Percentiles rank a stretch among this genome's conserved stretches.
Evolutionary conservation across 2,797 vertebrate genomes (phyloP).

Genomic region (Pseudomugil tenellus): DNA sequence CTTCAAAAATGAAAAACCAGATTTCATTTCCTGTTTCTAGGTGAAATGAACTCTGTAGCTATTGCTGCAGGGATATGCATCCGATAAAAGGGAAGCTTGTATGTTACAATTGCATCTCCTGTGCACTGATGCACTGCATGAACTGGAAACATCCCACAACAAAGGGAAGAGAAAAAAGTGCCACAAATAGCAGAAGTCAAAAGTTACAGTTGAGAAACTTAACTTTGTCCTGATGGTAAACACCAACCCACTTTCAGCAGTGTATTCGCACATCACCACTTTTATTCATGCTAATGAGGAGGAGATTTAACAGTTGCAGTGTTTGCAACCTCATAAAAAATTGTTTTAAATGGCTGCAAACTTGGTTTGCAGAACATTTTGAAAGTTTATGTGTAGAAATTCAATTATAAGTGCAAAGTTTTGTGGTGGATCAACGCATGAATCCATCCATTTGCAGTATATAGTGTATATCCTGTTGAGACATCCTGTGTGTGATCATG

Average conservation of each 20-base stretch:
- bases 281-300: conserved; percentile 42
- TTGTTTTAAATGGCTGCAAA: conserved; percentile 18
- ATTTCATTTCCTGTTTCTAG: conserved; percentile 66
- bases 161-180: conserved; percentile 68
- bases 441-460: conserved; percentile 17
- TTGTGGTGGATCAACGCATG: conserved; percentile 3
- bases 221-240: conserved; percentile 40
- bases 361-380: neutral
- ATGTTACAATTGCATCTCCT: conserved; percentile 35
- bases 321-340: too few species aligned
- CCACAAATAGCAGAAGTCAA: conserved; percentile 66
- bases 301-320: conserved; percentile 31
- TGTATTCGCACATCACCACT: conserved; percentile 16
- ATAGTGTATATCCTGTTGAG: conserved; percentile 20
- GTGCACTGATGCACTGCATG: conserved; percentile 25
- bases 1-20: conserved; percentile 39
- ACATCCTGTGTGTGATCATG: conserved; percentile 28
- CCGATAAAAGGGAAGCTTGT: conserved; percentile 13
- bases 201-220: conserved; percentile 45
- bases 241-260: conserved; percentile 17
- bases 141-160: conserved; percentile 51
- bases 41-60: conserved; percentile 40
- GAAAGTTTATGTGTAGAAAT: conserved; percentile 11
- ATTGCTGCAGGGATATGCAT: conserved; percentile 28
- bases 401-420: conserved; percentile 8